These are phyloP conservation scores for Rhagophthalmus giganteus DNA, from an alignment of 2,888 invertebrate genomes.

Conservation along the genomic window DNA sequence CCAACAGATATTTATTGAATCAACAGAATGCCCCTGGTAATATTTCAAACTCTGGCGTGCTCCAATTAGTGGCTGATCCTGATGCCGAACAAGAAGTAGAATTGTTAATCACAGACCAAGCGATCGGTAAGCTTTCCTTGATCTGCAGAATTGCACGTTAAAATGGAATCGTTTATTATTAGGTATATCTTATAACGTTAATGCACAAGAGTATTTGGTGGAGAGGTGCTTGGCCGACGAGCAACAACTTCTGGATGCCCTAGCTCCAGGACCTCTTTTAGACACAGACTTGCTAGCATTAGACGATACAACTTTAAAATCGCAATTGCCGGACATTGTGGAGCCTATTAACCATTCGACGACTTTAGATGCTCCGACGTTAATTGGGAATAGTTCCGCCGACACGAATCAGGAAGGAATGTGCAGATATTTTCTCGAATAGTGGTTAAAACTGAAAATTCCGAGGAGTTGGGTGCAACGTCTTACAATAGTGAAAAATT, in stretches of 20 bases:
- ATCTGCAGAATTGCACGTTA: no score
- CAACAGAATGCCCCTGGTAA: constrained; percentile 20
- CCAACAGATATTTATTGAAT: constrained; percentile 45
- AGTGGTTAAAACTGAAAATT: constrained; percentile 18
- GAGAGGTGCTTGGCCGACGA: constrained; percentile 49
- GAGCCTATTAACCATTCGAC: constrained; percentile 29
- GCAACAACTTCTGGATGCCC: constrained; percentile 47
- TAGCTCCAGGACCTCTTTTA: constrained; percentile 45
- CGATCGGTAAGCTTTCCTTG: constrained; percentile 47
- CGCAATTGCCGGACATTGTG: constrained; percentile 45
- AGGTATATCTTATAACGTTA: constrained; percentile 39
- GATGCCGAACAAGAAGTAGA: constrained; percentile 50
- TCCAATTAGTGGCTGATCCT: constrained; percentile 38
- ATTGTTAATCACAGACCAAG: constrained; percentile 53
- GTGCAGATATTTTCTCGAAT: constrained; percentile 1
- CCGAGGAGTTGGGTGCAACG: constrained; percentile 2
- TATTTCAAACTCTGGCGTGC: constrained; percentile 25
- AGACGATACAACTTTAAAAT: constrained; percentile 49
- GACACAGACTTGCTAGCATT: constrained; percentile 45
- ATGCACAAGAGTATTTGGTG: constrained; percentile 44
- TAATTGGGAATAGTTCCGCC: constrained; percentile 3
- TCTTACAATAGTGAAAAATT: constrained; percentile 7
- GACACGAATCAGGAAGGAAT: background rate
- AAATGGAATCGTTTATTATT: no score
- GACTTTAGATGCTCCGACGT: background rate